Evolutionary conservation across 2,888 invertebrate species (phyloP), one percentile per base, ranked within the genome.

Genomic region (Rhaphigaster nebulosa): DNA sequence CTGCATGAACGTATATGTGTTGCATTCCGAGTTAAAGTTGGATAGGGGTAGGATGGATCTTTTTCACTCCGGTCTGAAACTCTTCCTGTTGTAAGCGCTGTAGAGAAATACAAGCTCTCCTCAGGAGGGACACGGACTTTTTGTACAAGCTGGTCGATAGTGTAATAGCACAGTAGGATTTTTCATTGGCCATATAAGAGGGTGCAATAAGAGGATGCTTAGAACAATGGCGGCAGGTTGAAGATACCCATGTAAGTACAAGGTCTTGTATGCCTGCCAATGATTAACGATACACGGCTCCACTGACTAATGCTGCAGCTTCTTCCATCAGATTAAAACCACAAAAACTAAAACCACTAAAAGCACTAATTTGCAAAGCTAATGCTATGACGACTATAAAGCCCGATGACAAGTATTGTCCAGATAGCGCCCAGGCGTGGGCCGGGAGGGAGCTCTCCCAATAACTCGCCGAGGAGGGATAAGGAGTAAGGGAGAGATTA

Each of bases 371-470:
- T 80, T 80, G 80, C 80, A 80, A 80, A 80, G 38, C 80, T 80
- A 80, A 80, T 80, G 80, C 80, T 80, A 80, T 80, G 80, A 80
- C 80, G 41, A 80, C 80, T 80, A 80, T 80, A 80, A 80, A 80
- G 80, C 41, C 80, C 80, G 80, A 26, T 80, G 80, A 80, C 80
- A 80, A 80, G 80, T 80, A 80, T 80, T 80, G 80, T 80, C 41
- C 80, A 38, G 80, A 80, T 80, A 80, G 80, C 12, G 26, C 5
- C 12, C 38, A 38, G 80, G 80, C 80, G 80, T 80, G 80, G 80
- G 80, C 41, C 41, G 80, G 29, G 80, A 41, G 80, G 41, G 80
- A 80, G 80, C 41, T 20, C 26, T 26, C 29, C 65, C 65, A 65
- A 80, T 80, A 80, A 80, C 80, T 80, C 80, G 41, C 41, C 38